phyloP scores from a whole-genome alignment of 2,113 vertebrate species.

The Vidua chalybeata region DNA sequence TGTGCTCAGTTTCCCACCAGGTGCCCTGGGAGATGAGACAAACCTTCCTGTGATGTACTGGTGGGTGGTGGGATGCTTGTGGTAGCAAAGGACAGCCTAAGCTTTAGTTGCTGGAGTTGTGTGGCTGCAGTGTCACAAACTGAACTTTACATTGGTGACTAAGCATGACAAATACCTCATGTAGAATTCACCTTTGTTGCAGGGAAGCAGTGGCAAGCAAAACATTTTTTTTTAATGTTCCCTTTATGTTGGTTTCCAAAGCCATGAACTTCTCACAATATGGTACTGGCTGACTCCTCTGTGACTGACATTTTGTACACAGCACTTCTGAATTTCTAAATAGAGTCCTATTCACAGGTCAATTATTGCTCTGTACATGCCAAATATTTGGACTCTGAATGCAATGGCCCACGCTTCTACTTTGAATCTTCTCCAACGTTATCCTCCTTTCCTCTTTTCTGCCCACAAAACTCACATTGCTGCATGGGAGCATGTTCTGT shows the following conservation, averaged over 20 bases:
- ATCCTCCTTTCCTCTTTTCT: neutral
- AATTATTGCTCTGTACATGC: neutral
- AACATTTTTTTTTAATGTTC: neutral
- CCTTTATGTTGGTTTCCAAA: neutral
- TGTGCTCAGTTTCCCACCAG: neutral
- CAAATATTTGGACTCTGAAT: neutral
- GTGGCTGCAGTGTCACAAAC: neutral
- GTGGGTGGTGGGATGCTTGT: accelerated
- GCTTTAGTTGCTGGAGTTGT: neutral
- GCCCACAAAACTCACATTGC: neutral
- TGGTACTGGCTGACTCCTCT: neutral
- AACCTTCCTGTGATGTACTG: neutral
- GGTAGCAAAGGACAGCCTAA: accelerated
- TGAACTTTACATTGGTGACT: neutral
- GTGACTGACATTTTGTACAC: neutral
- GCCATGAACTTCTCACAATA: neutral
- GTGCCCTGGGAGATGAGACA: neutral
- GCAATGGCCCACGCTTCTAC: neutral
- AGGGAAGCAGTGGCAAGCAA: neutral
- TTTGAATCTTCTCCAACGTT: neutral
- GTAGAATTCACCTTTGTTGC: neutral
- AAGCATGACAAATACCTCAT: neutral
- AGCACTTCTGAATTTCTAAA: neutral
- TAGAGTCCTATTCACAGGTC: neutral
- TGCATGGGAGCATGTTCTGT: neutral